These are phyloP conservation scores for Netelia melanura DNA, from an alignment of 2,888 invertebrate genomes.

Conservation along the genomic window DNA sequence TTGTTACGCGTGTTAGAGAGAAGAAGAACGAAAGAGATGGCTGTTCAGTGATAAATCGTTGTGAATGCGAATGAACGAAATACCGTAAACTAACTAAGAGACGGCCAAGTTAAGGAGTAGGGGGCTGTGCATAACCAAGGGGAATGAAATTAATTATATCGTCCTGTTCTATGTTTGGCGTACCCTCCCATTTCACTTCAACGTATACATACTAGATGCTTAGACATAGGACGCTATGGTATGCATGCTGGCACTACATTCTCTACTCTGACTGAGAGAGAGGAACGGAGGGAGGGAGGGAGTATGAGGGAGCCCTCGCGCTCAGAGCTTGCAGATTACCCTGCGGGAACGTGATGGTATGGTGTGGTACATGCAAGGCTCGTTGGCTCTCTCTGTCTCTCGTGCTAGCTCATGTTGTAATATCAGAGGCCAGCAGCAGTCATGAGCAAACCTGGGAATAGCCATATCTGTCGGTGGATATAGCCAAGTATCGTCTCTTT, in stretches of 20 bases:
- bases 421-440: constrained; percentile 62
- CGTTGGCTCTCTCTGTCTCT: constrained; percentile 2
- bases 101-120: not conserved
- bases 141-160: constrained; percentile 56
- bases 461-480: constrained; percentile 45
- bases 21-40: not conserved
- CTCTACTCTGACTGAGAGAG: constrained; percentile 40
- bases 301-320: constrained; percentile 22
- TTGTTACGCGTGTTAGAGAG: not conserved
- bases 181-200: constrained; percentile 6
- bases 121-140: not conserved
- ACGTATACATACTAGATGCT: constrained; percentile 21
- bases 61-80: constrained; percentile 27
- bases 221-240: constrained; percentile 39
- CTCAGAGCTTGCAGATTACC: constrained; percentile 64
- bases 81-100: constrained; percentile 41
- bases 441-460: constrained; percentile 50
- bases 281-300: not conserved
- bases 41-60: constrained; percentile 20
- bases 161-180: constrained; percentile 27
- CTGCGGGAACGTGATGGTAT: constrained; percentile 59
- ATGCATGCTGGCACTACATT: constrained; percentile 37
- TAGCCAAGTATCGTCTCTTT: constrained; percentile 45
- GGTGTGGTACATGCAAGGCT: constrained; percentile 36
- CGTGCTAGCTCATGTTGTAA: constrained; percentile 53